Conservation (phyloP, 2,797 vertebrate genomes). For the Galago senegalensis region DNA sequence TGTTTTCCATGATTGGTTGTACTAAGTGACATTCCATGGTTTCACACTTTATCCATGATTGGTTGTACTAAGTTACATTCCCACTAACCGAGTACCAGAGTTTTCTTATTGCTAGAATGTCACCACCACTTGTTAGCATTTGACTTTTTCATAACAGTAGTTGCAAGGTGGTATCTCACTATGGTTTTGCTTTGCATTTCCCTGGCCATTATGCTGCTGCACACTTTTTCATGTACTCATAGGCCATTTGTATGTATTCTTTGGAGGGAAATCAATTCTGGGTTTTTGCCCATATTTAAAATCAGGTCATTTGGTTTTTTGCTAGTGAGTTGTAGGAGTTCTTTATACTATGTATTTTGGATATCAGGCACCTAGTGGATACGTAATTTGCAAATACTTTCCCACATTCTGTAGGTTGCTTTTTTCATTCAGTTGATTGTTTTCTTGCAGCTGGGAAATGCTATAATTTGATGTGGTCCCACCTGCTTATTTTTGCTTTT, state of each 20-base stretch:
- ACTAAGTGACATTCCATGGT: background rate
- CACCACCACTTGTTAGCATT: background rate
- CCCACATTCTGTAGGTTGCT: background rate
- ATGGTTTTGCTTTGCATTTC: background rate
- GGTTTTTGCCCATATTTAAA: background rate
- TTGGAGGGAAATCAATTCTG: background rate
- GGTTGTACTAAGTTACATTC: background rate
- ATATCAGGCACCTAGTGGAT: background rate
- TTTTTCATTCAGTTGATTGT: background rate
- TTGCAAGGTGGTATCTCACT: background rate
- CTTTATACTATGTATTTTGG: background rate
- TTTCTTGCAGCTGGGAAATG: background rate
- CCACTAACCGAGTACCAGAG: background rate
- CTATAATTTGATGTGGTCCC: background rate
- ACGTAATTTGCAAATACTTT: background rate
- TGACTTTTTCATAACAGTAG: background rate
- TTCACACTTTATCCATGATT: background rate
- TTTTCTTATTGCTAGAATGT: background rate
- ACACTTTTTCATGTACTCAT: background rate
- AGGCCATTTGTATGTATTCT: background rate
- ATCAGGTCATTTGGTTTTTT: background rate
- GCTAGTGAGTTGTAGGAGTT: background rate
- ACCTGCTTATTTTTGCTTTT: background rate
- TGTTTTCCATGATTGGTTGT: background rate
- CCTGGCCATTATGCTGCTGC: background rate